Percentiles rank a stretch among this genome's conserved stretches.
phyloP scores from a whole-genome alignment of 2,113 vertebrate genomes.

The Oryctolagus cuniculus region DNA sequence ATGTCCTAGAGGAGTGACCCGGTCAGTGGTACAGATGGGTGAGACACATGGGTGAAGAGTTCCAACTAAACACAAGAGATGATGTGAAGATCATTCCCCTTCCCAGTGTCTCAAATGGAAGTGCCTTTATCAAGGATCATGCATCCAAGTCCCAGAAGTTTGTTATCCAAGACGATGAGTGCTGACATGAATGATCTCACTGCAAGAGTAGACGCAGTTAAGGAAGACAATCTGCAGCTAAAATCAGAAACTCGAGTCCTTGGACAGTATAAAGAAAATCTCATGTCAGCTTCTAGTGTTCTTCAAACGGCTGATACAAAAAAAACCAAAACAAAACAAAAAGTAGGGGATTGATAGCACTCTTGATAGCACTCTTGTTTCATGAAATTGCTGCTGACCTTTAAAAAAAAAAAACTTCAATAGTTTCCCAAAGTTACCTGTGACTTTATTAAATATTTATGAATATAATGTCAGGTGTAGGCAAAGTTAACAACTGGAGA shows the following conservation, averaged over 20 bases:
- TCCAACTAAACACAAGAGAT: too few species aligned
- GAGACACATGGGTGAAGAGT: too few species aligned
- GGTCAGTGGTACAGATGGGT: too few species aligned
- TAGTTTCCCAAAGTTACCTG: slow-evolving; percentile 86
- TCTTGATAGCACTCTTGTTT: slow-evolving; percentile 46
- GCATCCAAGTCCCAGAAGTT: too few species aligned
- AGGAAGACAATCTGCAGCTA: slow-evolving; percentile 99
- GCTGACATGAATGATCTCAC: slow-evolving; percentile 89
- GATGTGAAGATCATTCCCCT: too few species aligned
- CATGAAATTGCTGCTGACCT: slow-evolving; percentile 85
- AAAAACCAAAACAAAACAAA: slow-evolving; percentile 99
- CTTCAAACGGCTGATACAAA: slow-evolving; percentile 99
- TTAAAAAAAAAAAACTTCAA: slow-evolving; percentile 66
- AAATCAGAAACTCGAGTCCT: slow-evolving; percentile 99
- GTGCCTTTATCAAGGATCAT: too few species aligned
- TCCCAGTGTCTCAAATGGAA: too few species aligned
- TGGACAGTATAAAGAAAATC: slow-evolving; percentile 99
- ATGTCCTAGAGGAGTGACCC: too few species aligned
- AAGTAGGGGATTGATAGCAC: slow-evolving; percentile 89
- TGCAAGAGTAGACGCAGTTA: slow-evolving; percentile 98
- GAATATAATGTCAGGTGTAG: slow-evolving; percentile 80
- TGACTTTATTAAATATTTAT: slow-evolving; percentile 82
- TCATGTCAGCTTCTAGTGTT: slow-evolving; percentile 99
- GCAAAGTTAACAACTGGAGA: slow-evolving; percentile 81
- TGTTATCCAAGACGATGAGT: too few species aligned